Percentiles rank a stretch among this genome's conserved stretches.
Conservation (phyloP, 2,888 invertebrate species). For the Sesamia inferens region DNA sequence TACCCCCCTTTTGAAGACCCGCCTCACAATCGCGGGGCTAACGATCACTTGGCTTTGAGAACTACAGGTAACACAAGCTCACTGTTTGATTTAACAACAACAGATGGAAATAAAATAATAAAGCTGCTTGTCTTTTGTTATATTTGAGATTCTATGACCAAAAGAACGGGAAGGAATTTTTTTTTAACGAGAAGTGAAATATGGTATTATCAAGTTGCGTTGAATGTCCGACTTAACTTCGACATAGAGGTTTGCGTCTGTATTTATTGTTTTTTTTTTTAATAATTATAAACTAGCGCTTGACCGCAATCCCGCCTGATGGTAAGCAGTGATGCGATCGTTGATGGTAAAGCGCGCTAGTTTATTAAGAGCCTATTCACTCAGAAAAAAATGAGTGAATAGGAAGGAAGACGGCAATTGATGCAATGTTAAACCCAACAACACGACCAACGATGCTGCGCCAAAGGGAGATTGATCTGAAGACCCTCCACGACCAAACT, state of each 20-base stretch:
- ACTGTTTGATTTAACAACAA: constrained; percentile 45
- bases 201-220: neutral
- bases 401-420: too few relatives aligned
- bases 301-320: too few relatives aligned
- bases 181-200: constrained; percentile 10
- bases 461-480: too few relatives aligned
- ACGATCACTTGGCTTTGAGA: constrained; percentile 62
- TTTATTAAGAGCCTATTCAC: too few relatives aligned
- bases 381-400: too few relatives aligned
- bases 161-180: neutral
- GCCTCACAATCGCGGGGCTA: constrained; percentile 49
- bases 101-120: constrained; percentile 46
- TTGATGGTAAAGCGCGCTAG: too few relatives aligned
- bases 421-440: too few relatives aligned
- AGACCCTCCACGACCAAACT: too few relatives aligned
- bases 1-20: constrained; percentile 32
- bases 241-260: too few relatives aligned
- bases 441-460: too few relatives aligned
- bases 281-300: too few relatives aligned
- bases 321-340: too few relatives aligned
- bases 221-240: neutral
- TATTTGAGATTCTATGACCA: neutral
- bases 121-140: constrained; percentile 35
- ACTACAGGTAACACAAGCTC: constrained; percentile 17
- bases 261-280: neutral